Conservation (phyloP, 2,888 invertebrate species). For the Nomada goodeniana region DNA sequence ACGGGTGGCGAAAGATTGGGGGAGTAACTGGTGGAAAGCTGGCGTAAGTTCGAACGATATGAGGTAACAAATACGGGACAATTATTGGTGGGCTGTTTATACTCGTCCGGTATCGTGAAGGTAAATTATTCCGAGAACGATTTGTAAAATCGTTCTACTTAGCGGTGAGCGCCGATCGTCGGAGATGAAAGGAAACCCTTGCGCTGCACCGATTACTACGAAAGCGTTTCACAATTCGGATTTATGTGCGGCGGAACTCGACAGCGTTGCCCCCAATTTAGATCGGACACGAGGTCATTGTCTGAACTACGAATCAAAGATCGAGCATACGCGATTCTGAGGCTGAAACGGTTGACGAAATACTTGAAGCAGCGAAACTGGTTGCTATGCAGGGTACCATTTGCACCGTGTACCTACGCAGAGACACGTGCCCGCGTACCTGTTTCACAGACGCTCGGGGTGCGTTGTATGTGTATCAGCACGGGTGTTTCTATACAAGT, state of each 20-base stretch:
- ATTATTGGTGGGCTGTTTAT: conserved; percentile 21
- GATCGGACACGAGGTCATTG: conserved; percentile 48
- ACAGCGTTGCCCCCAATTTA: conserved; percentile 32
- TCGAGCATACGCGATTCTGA: conserved; percentile 9
- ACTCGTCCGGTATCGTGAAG: not conserved
- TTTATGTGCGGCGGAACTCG: conserved; percentile 32
- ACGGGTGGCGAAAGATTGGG: not conserved
- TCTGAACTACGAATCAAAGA: conserved; percentile 43
- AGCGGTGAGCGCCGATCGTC: conserved; percentile 30
- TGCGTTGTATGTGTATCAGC: not conserved
- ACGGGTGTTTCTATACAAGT: not conserved
- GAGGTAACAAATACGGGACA: not conserved
- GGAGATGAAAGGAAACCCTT: conserved; percentile 37
- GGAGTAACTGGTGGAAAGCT: not conserved
- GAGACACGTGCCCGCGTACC: conserved; percentile 20
- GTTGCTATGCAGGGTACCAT: conserved; percentile 18
- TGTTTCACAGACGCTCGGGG: conserved; percentile 10
- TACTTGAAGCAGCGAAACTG: conserved; percentile 20
- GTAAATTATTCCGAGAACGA: conserved; percentile 49
- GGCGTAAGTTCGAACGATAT: not conserved
- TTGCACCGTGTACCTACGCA: conserved; percentile 1
- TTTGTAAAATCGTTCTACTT: conserved; percentile 51
- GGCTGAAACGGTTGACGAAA: conserved; percentile 38
- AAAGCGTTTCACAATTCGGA: conserved; percentile 46
- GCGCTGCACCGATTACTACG: conserved; percentile 39